Base-by-base conservation (phyloP, 37 sponge, comb jelly and placozoan genomes). In the Bolinopsis microptera region DNA sequence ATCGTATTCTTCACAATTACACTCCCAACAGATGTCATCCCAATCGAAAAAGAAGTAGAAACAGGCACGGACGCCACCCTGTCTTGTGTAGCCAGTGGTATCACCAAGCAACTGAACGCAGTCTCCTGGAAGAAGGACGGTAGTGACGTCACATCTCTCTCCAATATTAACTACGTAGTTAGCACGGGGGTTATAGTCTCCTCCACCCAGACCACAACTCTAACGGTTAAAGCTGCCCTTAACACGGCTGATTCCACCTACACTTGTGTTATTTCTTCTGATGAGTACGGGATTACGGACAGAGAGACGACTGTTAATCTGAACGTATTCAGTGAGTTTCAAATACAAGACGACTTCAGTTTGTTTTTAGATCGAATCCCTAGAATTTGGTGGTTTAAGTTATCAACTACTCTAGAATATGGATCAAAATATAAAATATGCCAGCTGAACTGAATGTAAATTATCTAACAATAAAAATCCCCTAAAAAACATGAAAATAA, bases 201-300 rank as follows among this genome's bases (percentile, higher is more conserved):
- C 35, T 34, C 9, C 80, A 35, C 1, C 3, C 80, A 77, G 32
- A 77, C 80, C 34, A 35, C 80, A 2, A 77, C 80, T 36, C 37
- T 77, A 1, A 36, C 3, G 0, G 32, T 77, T 9, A 77, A 77
- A 0, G 80, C 33, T 77, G 32, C 35, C 33, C 35, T 16, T 3
- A 77, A 77, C 80, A 77, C 80, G 33, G 80, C 80, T 1, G 80
- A 77, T 34, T 13, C 80, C 0, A 34, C 33, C 35, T 77, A 33
- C 37, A 32, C 37, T 21, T 77, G 80, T 32, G 80, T 35, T 13
- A 33, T 35, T 35, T 13, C 27, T 1, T 77, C 80, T 35, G 21
- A 16, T 9, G 80, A 77, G 80, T 77, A 32, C 33, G 9, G 0
- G 27, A 70, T 70, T n/a, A 35, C 80, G 13, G 80, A 16, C 13